Base-by-base conservation (phyloP, 2,113 vertebrate genomes). In the Picathartes gymnocephalus region DNA sequence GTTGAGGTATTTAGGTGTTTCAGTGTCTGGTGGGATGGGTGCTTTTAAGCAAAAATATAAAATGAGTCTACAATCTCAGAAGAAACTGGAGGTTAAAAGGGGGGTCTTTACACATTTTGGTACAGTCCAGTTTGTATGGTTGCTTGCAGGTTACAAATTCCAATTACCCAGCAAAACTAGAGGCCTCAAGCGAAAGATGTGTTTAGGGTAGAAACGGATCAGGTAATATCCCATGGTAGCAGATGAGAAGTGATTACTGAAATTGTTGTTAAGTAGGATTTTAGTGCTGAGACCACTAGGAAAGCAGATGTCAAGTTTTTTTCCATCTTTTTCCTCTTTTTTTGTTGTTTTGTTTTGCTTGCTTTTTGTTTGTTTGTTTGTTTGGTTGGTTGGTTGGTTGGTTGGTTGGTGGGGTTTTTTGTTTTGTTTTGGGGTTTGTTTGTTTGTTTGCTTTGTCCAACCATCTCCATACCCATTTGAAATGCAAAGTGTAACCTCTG, bases 141-240 rank as follows among this genome's bases (percentile, higher is more conserved):
- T 80, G 23, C 48, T 54, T 44, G 47, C 15, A 54, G 20, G 4
- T 42, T 45, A 72, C 10, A 7, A 35, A 3, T 64, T 72, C 20
- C 23, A 74, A 9, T 31, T 25, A 45, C 4, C 9, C 27, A 77
- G 10, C 2, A 60, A 77, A 96, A 6, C 13, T 30, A n/a, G 53
- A 62, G 14, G 6, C 3, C 2, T 60, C 21, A 54, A 69, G 18
- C 20, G 21, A 93, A 71, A 62, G 11, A n/a, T 0, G 0, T 27
- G 4, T 15, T 6, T 47, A n/a, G 6, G 2, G 7, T 35, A 48
- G 24, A 77, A 76, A 53, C 2, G 4, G 11, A 39, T 33, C 0
- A 2, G 18, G 15, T 35, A 58, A 30, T 21, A 71, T 3, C 11
- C 20, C 9, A 33, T 1, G 0, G 16, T 12, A 44, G 28, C 10